Percentiles rank a stretch among this genome's conserved stretches.
phyloP scores from a whole-genome alignment of 2,888 invertebrate genomes.

The Drosophila phalerata region DNA sequence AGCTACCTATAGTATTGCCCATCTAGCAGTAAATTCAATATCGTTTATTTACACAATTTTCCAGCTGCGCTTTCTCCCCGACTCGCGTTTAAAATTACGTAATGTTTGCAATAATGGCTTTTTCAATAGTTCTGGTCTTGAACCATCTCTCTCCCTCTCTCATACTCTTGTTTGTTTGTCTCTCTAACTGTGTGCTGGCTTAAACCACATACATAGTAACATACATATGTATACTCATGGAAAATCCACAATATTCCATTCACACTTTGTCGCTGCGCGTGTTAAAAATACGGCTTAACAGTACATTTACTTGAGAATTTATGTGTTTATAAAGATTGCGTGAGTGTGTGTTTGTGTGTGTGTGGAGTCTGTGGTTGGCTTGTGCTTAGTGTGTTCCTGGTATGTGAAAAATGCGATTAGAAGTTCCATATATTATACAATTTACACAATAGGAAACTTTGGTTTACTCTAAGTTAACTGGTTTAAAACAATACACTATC shows the following conservation, averaged over 20 bases:
- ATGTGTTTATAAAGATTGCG: conserved; percentile 70
- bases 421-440: conserved; percentile 65
- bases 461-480: conserved; percentile 9
- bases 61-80: conserved; percentile 28
- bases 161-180: neutral
- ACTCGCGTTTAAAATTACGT: conserved; percentile 47
- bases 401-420: conserved; percentile 53
- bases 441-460: conserved; percentile 47
- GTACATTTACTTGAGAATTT: conserved; percentile 78
- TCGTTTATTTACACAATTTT: conserved; percentile 69
- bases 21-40: conserved; percentile 68
- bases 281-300: conserved; percentile 76
- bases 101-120: conserved; percentile 54
- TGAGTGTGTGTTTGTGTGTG: conserved; percentile 2
- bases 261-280: conserved; percentile 61
- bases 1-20: conserved; percentile 47
- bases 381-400: conserved; percentile 26
- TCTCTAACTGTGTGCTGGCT: neutral
- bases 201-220: conserved; percentile 25
- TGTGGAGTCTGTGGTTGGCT: conserved; percentile 3
- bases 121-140: conserved; percentile 40
- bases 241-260: conserved; percentile 51
- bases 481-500: conserved; percentile 4
- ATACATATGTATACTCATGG: neutral
- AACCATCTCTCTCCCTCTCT: neutral